phyloP scores from a whole-genome alignment of 2,888 invertebrate species.

The Fragum whitleyi region DNA sequence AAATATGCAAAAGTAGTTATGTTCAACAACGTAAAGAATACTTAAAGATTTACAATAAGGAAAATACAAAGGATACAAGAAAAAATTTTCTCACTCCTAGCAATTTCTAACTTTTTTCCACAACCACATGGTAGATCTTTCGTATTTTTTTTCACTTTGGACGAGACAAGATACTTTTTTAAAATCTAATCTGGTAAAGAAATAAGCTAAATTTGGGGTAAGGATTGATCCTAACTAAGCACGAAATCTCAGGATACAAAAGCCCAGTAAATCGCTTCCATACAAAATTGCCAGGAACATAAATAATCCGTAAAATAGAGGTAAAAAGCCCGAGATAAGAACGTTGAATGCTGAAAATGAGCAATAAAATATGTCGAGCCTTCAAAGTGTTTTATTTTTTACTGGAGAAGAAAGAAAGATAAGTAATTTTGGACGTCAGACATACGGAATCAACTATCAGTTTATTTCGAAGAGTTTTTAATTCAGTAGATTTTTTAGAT shows the following conservation, averaged over 20 bases:
- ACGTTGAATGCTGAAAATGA: constrained; percentile 6
- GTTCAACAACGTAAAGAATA: no score
- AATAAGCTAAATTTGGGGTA: neutral
- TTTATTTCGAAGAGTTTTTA: no score
- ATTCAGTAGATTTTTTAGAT: no score
- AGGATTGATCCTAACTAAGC: constrained; percentile 2
- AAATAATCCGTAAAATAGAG: constrained; percentile 18
- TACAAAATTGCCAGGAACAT: constrained; percentile 24
- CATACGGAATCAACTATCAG: neutral
- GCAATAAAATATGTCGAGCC: constrained; percentile 27
- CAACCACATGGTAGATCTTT: no score
- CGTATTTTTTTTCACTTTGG: no score
- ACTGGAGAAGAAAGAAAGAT: neutral
- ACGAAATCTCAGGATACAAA: neutral
- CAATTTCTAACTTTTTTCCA: no score
- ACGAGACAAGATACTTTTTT: no score
- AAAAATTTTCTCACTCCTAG: no score
- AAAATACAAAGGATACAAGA: no score
- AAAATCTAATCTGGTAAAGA: no score
- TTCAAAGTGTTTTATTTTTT: constrained; percentile 18
- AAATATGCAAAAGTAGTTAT: no score
- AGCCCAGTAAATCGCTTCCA: constrained; percentile 19
- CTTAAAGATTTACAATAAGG: no score
- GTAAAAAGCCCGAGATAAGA: constrained; percentile 14
- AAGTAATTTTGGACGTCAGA: constrained; percentile 2